phyloP scores from a whole-genome alignment of 1,140 invertebrate genomes.

The Drosophila jambulina region DNA sequence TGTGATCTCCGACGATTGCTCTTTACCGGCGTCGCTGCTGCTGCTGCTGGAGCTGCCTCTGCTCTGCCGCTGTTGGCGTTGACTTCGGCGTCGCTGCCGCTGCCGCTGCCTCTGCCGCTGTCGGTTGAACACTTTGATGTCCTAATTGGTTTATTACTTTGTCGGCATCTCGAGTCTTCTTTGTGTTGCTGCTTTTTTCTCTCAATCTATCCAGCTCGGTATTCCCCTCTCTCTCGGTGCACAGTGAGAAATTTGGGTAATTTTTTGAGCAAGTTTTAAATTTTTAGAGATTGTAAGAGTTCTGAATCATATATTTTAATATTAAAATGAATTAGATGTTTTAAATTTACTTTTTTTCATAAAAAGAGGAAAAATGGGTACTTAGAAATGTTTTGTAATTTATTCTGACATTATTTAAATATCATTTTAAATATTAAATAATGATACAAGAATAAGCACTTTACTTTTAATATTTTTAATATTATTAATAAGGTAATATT shows the following conservation, averaged over 20 bases:
- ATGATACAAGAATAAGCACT: no score
- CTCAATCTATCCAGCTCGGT: slow-evolving; percentile 36
- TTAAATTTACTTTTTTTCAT: no score
- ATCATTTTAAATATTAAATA: no score
- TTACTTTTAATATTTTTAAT: no score
- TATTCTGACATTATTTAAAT: no score
- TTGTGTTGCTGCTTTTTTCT: slow-evolving; percentile 52
- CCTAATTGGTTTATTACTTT: slow-evolving; percentile 84
- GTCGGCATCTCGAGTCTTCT: slow-evolving; percentile 81
- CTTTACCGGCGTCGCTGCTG: slow-evolving; percentile 29
- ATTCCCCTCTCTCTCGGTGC: slow-evolving; percentile 26
- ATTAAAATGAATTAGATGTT: no score
- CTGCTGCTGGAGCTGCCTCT: not conserved
- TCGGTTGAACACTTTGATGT: slow-evolving; percentile 83
- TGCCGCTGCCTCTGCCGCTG: slow-evolving; percentile 55
- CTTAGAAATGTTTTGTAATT: no score
- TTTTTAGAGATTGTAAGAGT: no score
- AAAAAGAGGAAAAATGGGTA: no score
- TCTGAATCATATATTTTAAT: no score
- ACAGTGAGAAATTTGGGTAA: slow-evolving; percentile 9
- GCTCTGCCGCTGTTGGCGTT: slow-evolving; percentile 17
- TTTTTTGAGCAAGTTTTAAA: no score
- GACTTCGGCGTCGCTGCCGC: slow-evolving; percentile 11
- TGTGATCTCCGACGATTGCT: slow-evolving; percentile 65
- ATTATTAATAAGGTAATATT: no score